Base-by-base conservation (phyloP, 2,113 vertebrate genomes). In the Procapra przewalskii region DNA sequence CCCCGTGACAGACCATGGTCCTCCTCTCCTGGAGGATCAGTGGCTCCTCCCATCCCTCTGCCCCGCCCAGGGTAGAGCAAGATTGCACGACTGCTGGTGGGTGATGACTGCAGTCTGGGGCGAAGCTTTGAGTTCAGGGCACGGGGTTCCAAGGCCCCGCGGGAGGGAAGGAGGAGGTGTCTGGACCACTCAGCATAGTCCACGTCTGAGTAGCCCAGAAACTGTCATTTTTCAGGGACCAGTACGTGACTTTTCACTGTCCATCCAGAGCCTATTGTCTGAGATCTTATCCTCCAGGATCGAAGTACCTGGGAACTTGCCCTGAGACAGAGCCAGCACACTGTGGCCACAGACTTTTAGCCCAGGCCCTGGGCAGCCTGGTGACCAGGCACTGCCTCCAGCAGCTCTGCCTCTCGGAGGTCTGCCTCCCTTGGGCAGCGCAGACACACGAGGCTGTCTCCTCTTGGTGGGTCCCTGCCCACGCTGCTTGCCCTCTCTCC, bases 1-100 rank as follows among this genome's bases (percentile, higher is more conserved):
- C 67, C 57, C 36, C 3, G 0, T 0, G 0, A 3, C 29, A 40
- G 36, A 6, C 2, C 7, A 0, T 0, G 15, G 36, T 3, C 27
- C 0, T 0, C 79, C 15, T 55, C 13, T 6, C 82, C 3, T 13
- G 23, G 84, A n/a, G 55, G 23, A 21, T 4, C 40, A n/a, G 8
- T 15, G 77, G 25, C 14, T 25, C 16, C 5, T 48, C 16, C 79
- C 29, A 50, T 11, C 29, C 31, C 11, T n/a, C 48, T 27, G 17
- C 10, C 4, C 36, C 13, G 13, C 62, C 67, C 77, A 14, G 2
- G 5, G 43, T 0, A 0, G 60, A 29, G 43, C 9, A 1, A 16
- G 29, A 25, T 5, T 3, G 14, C 7, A 3, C 0, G 0, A 1
- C 5, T 2, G 6, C 40, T 16, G 82, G 4, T 9, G 15, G 3